A percentile compares a stretch with the other conserved stretches of the same genome.
These are phyloP conservation scores for Acrobasis consociella DNA, from an alignment of 2,888 invertebrate genomes.

Conservation along the genomic window DNA sequence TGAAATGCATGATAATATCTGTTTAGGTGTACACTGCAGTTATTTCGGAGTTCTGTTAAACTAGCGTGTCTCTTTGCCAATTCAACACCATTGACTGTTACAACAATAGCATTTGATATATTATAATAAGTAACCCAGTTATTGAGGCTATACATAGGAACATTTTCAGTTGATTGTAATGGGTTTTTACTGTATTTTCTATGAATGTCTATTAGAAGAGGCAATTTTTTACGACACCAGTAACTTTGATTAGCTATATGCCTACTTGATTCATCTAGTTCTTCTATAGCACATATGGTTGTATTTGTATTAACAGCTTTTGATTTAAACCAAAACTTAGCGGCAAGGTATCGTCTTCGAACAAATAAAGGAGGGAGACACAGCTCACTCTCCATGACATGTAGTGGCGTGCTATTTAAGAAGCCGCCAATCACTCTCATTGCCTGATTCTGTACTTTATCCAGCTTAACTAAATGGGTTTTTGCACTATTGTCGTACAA, in stretches of 20 bases:
- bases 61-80: background rate
- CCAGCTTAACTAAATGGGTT: slow-evolving; percentile 31
- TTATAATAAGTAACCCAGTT: background rate
- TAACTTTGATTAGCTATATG: background rate
- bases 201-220: background rate
- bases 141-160: background rate
- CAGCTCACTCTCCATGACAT: slow-evolving; percentile 34
- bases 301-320: background rate
- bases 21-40: background rate
- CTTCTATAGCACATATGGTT: background rate
- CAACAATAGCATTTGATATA: background rate
- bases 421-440: slow-evolving; percentile 35
- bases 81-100: background rate
- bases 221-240: slow-evolving; percentile 3
- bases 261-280: background rate
- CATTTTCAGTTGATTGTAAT: background rate
- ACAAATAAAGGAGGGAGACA: slow-evolving; percentile 30
- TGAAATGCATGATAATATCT: background rate
- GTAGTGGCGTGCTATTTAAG: slow-evolving; percentile 32
- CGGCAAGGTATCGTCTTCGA: slow-evolving; percentile 29
- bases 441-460: slow-evolving; percentile 35
- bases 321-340: slow-evolving; percentile 24
- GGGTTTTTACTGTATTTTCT: background rate
- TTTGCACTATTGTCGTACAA: slow-evolving; percentile 31
- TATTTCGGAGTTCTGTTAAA: background rate